Evolutionary conservation across 2,797 vertebrate species (phyloP), one percentile per base, ranked within the genome.

Genomic region (Molossus molossus): DNA sequence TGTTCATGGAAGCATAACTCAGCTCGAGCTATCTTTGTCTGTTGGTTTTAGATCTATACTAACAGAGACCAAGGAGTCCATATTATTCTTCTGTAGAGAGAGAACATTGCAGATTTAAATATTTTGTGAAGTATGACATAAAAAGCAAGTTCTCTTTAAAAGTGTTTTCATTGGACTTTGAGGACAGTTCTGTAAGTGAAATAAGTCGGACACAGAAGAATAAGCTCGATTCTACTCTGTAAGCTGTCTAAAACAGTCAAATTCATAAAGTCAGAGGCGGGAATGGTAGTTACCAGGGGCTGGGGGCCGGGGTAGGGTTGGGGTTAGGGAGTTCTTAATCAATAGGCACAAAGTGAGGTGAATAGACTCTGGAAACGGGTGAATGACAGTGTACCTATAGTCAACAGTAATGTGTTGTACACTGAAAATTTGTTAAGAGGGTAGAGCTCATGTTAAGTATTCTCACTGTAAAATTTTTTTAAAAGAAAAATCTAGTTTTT

Each of bases 141-240:
- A 45, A 90, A 83, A n/a, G 45, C 53, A 90, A 76, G 12, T 91
- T 95, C 12, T 67, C 82, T 45, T 33, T 15, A 6, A 21, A 84
- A 33, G 53, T 7, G n/a, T 77, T 88, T 64, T 25, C n/a, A 14
- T 5, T 64, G 73, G 21, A 12, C 33, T 23, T 72, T 69, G 70
- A 58, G 33, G 64, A 53, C 45, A 12, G 6, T 70, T 8, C 50
- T 55, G n/a, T 45, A 40, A 72, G 20, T 77, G 64, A 72, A 85
- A 57, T 62, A 45, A 90, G 55, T 75, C 57, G 33, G 55, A 33
- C 55, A 4, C 21, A 33, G 57, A 85, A 79, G 84, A 33, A 25
- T 9, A 79, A 48, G 37, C 2, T 3, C 45, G 81, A 65, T 29
- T 64, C 33, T 58, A 18, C 33, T 72, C 9, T 1, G 14, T 11